Percentiles rank a stretch among this genome's conserved stretches.
phyloP scores from a whole-genome alignment of 2,797 vertebrate genomes.

The Lagorchestes hirsutus region DNA sequence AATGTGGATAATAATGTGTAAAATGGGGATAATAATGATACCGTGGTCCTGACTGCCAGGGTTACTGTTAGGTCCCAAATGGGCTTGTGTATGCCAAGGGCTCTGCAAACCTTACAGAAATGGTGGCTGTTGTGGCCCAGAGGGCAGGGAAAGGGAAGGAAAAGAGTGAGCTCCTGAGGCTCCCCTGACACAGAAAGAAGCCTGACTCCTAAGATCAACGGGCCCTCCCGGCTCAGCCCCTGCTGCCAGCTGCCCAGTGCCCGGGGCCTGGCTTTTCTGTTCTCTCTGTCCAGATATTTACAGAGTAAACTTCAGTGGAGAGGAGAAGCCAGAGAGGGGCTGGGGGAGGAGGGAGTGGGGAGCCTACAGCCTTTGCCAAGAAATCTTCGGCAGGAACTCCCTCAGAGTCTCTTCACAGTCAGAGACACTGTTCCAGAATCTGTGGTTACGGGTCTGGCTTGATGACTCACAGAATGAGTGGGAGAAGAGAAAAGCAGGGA shows the following conservation, averaged over 20 bases:
- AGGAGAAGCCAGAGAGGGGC: neutral
- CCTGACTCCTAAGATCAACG: constrained; percentile 70
- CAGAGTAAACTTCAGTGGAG: constrained; percentile 68
- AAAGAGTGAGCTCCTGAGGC: constrained; percentile 62
- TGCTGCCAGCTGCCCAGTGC: constrained; percentile 13
- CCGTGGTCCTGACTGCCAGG: constrained; percentile 3
- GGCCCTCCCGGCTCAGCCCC: constrained; percentile 66
- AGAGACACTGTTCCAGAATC: constrained; percentile 61
- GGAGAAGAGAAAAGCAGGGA: constrained; percentile 26
- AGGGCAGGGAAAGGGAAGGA: constrained; percentile 66
- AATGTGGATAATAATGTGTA: neutral
- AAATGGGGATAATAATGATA: neutral
- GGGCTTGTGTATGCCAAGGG: neutral
- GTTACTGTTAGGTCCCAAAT: neutral
- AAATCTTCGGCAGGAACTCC: constrained; percentile 72
- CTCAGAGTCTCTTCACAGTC: constrained; percentile 56
- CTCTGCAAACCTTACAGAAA: constrained; percentile 1
- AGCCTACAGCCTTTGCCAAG: constrained; percentile 49
- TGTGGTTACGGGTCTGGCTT: constrained; percentile 26
- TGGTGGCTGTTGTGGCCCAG: constrained; percentile 30
- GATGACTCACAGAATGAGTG: constrained; percentile 36
- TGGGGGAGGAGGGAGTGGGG: neutral
- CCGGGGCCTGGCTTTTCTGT: constrained; percentile 71
- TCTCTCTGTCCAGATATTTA: constrained; percentile 66
- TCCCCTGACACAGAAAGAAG: constrained; percentile 49